Evolutionary conservation across 2,113 vertebrate genomes (phyloP), one percentile per base, ranked within the genome.

Genomic region (Aspiorhynchus laticeps): DNA sequence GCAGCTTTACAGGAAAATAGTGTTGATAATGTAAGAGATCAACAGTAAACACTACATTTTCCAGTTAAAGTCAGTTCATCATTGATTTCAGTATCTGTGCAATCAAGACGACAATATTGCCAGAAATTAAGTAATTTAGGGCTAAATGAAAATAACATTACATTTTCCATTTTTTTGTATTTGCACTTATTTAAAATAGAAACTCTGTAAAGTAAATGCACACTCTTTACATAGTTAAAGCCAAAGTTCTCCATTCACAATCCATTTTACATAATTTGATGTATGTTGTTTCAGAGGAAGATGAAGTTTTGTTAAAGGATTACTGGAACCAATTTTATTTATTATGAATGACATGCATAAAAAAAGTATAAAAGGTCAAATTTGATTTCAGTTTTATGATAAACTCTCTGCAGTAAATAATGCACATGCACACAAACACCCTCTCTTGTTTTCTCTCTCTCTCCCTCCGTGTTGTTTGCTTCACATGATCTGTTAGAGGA

Each of bases 401-500:
- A 46, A 75, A 24, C 24, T 75, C 73, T 46, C 38, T 46, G 11
- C 73, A 75, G n/a, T 43, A 11, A 41, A 75, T 24, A 24, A 26
- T 5, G 26, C 26, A 48, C 74, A 78, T 51, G 33, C 46, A 78
- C 7, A 73, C 69, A 73, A 33, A 73, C 15, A 36, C 33, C 5
- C 46, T 38, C 46, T 77, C 41, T 79, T 33, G 46, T 79, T 65
- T n/a, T 53, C 11, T 38, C 67, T 56, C 63, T 83, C 31, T 53
- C 28, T n/a, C 26, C 2, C 31, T 56, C 8, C 6, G 38, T 67
- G 80, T 84, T 73, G 46, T 74, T 59, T 78, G 21, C 48, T 48
- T 77, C 31, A 36, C 14, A 71, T 71, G 33, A 51, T 51, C 24
- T 63, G n/a, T 69, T 31, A 5, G 56, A 74, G 61, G 82, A 85